Base-by-base conservation (phyloP, 2,888 invertebrate genomes). In the Drosophila borborema region DNA sequence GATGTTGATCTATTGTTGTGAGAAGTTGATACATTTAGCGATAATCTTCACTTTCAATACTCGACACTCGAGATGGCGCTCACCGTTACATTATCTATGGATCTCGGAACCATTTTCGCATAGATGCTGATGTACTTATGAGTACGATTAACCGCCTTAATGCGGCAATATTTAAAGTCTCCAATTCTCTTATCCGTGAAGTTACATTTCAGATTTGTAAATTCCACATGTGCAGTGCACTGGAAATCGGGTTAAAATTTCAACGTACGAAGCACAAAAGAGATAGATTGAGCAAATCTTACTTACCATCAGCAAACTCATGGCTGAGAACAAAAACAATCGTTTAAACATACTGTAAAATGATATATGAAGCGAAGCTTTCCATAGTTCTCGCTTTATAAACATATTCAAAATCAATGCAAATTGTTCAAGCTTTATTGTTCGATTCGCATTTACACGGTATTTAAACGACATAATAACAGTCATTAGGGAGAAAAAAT, bases 161-260 rank as follows among this genome's bases (percentile, higher is more conserved):
- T 75, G 0, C 54, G n/a, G 20, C 81, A 82, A 1, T 23, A 7
- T 0, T 51, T 16, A 23, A 78, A 74, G 0, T 14, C 9, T 0
- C 54, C 8, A 8, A n/a, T 28, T 1, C 38, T 36, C 8, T 6
- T 16, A 20, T 77, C 48, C 2, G 28, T 5, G 7, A 48, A 48
- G 3, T 0, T 59, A 54, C 81, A 82, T 18, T 77, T 74, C 0
- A 86, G 51, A 20, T 83, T 83, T 5, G 86, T 86, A 28, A 86
- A 86, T 8, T 67, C n/a, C 7, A 81, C 64, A 20, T 72, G 56
- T 2, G 56, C 65, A 18, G 59, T 1, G 23, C 62, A 60, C 73
- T 73, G 6, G 1, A 65, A 61, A 60, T 14, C 1, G 8, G 28
- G 6, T 10, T 0, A 23, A 38, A 14, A 23, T 1, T 16, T 5